These are phyloP conservation scores for Hybos culiciformis DNA, from an alignment of 2,888 invertebrate species.

Conservation along the genomic window DNA sequence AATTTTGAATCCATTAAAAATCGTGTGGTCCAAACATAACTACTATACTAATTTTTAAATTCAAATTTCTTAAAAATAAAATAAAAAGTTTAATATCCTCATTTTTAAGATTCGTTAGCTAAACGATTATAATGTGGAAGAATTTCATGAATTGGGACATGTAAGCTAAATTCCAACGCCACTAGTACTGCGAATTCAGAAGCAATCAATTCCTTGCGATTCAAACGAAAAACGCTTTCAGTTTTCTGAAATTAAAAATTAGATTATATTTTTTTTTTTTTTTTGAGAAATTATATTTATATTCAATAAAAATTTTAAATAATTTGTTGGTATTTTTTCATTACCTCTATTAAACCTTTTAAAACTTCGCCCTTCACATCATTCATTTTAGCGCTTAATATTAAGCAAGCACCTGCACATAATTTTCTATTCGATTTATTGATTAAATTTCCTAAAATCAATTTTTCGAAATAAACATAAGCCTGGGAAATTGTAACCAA, in stretches of 20 bases:
- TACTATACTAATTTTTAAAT: neutral
- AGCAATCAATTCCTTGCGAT: conserved; percentile 75
- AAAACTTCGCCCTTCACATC: conserved; percentile 87
- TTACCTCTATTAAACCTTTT: conserved; percentile 76
- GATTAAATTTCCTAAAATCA: conserved; percentile 80
- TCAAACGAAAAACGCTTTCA: conserved; percentile 79
- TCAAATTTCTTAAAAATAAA: neutral
- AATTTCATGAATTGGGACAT: conserved; percentile 81
- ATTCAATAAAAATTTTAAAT: neutral
- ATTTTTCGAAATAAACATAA: conserved; percentile 96
- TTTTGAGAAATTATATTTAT: neutral
- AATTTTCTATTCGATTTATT: conserved; percentile 92
- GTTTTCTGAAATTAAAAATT: conserved; percentile 52
- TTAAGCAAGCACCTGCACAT: conserved; percentile 87
- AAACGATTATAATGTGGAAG: conserved; percentile 91
- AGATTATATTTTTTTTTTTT: too few relatives aligned
- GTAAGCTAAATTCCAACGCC: conserved; percentile 86
- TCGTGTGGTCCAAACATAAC: neutral
- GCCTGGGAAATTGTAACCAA: conserved; percentile 88
- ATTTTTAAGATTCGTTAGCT: conserved; percentile 75
- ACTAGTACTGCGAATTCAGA: conserved; percentile 92
- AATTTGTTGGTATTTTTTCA: neutral
- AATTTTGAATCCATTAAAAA: neutral
- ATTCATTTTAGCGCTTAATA: conserved; percentile 91
- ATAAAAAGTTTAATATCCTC: neutral